A percentile compares a stretch with the other conserved stretches of the same genome.
phyloP scores from a whole-genome alignment of 2,797 vertebrate genomes.

The Pangasius djambal region DNA sequence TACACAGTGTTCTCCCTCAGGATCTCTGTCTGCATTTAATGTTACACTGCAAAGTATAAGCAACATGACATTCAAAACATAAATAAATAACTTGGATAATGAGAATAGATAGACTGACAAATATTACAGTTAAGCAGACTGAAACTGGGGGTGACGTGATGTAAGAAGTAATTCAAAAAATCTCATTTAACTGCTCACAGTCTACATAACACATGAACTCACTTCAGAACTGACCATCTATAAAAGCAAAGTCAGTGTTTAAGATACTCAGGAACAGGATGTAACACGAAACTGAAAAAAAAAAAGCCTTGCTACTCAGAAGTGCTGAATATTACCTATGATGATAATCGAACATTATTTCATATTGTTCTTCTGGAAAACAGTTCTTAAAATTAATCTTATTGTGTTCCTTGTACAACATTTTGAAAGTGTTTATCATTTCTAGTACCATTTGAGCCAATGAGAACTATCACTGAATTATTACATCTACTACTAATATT shows the following conservation, averaged over 20 bases:
- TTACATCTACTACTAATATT: conserved; percentile 40
- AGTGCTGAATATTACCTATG: conserved; percentile 37
- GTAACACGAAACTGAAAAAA: background rate
- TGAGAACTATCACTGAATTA: conserved; percentile 37
- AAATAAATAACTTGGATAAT: conserved; percentile 68
- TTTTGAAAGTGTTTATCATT: conserved; percentile 6
- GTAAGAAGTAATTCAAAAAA: conserved; percentile 62
- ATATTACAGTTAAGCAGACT: conserved; percentile 67
- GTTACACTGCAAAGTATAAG: conserved; percentile 34
- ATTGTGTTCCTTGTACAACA: conserved; percentile 13
- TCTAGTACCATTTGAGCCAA: conserved; percentile 1
- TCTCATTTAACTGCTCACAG: conserved; percentile 64
- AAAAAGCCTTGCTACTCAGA: conserved; percentile 13
- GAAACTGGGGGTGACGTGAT: conserved; percentile 63
- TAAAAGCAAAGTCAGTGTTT: conserved; percentile 12
- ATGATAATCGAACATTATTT: conserved; percentile 29
- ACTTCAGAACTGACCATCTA: conserved; percentile 39
- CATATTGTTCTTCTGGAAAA: conserved; percentile 24
- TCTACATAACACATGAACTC: conserved; percentile 48
- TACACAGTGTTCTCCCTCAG: conserved; percentile 28
- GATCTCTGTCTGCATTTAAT: conserved; percentile 26
- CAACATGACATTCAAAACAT: conserved; percentile 54
- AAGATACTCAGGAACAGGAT: conserved; percentile 28
- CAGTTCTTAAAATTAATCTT: conserved; percentile 7
- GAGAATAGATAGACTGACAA: conserved; percentile 62